Base-by-base conservation (phyloP, 2,113 vertebrate species). In the Lycaon pictus region DNA sequence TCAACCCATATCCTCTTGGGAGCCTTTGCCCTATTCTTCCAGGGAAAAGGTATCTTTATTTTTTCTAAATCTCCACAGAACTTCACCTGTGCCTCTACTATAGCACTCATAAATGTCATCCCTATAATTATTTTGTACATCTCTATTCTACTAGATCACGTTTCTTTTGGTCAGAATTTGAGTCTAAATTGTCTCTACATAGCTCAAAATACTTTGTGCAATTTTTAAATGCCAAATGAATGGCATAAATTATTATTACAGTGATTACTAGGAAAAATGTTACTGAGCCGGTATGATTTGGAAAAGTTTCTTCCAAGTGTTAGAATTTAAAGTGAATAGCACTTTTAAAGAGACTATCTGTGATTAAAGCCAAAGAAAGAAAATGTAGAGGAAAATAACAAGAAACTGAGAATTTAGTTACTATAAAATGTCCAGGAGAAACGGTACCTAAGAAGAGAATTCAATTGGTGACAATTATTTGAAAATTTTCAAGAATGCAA, bases 381-480 rank as follows among this genome's bases (percentile, higher is more conserved):
- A 89, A 72, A 83, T 17, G 8, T 32, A n/a, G 43, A 35, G 15
- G 32, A 23, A n/a, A 72, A 58, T 10, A 94, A 94, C 12, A 63
- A 94, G 27, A 56, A 92, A 85, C 22, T 16, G 77, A 71, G 27
- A 32, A n/a, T 80, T 80, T 74, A 81, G 23, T 77, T 65, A 82
- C 12, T 35, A 32, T 27, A 55, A 85, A 48, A 55, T 29, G 16
- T 92, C 48, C n/a, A 77, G 53, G 15, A 93, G 35, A 95, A 95
- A 72, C 32, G 29, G 55, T 58, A 25, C 48, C 69, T 74, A 72
- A 88, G 27, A 60, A 51, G 12, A 84, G 23, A 90, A 69, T 94
- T 91, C 55, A 88, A 81, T 80, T 82, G 72, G 60, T 35, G 67
- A 80, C 37, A 92, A 77, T 69, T 95, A 79, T 71, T 79, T 96